Conservation (phyloP, 2,797 vertebrate species). For the Triplophysa bombifrons region DNA sequence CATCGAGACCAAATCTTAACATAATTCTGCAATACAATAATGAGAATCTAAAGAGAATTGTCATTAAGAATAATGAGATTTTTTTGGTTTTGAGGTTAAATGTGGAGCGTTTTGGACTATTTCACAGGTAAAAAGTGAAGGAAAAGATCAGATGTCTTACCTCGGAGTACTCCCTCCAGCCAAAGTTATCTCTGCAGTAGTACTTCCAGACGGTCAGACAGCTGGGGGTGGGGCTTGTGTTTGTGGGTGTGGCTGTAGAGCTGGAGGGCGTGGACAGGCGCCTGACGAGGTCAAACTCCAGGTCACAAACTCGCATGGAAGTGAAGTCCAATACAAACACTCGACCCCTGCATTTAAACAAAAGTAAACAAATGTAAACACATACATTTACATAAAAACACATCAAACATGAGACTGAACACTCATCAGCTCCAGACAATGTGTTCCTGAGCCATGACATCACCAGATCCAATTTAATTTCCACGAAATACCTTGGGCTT, state of each 20-base stretch:
- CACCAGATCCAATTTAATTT: conserved; percentile 13
- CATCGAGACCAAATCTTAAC: neutral
- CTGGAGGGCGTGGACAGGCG: conserved; percentile 87
- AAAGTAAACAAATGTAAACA: conserved; percentile 53
- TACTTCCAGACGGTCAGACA: conserved; percentile 96
- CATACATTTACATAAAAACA: conserved; percentile 12
- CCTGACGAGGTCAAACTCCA: conserved; percentile 91
- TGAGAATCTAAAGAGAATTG: neutral
- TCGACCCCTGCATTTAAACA: conserved; percentile 77
- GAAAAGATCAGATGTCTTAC: conserved; percentile 68
- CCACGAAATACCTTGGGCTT: conserved; percentile 13
- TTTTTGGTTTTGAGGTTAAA: neutral
- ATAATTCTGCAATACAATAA: neutral
- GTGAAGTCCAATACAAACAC: conserved; percentile 92
- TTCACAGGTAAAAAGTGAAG: conserved; percentile 50
- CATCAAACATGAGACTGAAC: conserved; percentile 37
- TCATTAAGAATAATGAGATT: neutral
- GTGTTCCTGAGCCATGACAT: neutral
- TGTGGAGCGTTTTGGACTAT: neutral
- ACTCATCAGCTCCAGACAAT: neutral
- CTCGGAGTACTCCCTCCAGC: conserved; percentile 99
- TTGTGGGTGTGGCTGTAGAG: conserved; percentile 60
- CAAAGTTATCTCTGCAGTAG: conserved; percentile 99
- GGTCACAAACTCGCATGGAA: conserved; percentile 86
- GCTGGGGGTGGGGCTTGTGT: conserved; percentile 78